These are phyloP conservation scores for Phthorimaea operculella DNA, from an alignment of 1,140 invertebrate genomes.

Conservation along the genomic window DNA sequence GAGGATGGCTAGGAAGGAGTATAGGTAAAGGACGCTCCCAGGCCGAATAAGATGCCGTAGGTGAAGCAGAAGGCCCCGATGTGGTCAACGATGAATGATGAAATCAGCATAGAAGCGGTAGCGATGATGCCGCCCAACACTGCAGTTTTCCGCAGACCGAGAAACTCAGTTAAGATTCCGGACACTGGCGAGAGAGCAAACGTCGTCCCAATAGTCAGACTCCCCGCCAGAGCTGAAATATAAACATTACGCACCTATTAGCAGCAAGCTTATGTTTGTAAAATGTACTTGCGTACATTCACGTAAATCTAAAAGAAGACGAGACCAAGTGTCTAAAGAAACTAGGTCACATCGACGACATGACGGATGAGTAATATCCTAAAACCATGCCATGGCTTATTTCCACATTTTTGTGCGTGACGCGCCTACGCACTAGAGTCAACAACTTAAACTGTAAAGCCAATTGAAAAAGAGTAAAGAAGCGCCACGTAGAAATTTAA, in stretches of 20 bases:
- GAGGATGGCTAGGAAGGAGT: constrained; percentile 90
- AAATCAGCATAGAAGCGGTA: constrained; percentile 80
- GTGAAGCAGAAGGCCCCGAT: constrained; percentile 83
- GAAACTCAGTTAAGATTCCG: constrained; percentile 86
- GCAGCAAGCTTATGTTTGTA: not conserved
- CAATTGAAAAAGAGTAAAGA: not conserved
- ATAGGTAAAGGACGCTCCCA: constrained; percentile 89
- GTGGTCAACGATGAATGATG: constrained; percentile 78
- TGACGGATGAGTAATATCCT: not conserved
- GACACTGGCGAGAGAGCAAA: constrained; percentile 90
- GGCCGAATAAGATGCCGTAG: constrained; percentile 88
- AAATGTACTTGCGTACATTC: not conserved
- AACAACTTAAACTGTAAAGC: not conserved
- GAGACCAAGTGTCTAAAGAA: not conserved
- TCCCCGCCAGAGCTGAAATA: constrained; percentile 87
- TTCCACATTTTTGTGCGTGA: not conserved
- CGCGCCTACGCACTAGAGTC: too few relatives aligned
- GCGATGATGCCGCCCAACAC: constrained; percentile 85
- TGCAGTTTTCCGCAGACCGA: constrained; percentile 86
- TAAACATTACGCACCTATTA: not conserved
- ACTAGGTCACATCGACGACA: not conserved
- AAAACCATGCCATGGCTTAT: not conserved
- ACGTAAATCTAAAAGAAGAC: not conserved
- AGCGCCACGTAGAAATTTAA: constrained; percentile 6
- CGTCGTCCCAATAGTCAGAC: constrained; percentile 87